Evolutionary conservation across 2,888 invertebrate species (phyloP), one percentile per base, ranked within the genome.

Genomic region (Papilio elwesi): DNA sequence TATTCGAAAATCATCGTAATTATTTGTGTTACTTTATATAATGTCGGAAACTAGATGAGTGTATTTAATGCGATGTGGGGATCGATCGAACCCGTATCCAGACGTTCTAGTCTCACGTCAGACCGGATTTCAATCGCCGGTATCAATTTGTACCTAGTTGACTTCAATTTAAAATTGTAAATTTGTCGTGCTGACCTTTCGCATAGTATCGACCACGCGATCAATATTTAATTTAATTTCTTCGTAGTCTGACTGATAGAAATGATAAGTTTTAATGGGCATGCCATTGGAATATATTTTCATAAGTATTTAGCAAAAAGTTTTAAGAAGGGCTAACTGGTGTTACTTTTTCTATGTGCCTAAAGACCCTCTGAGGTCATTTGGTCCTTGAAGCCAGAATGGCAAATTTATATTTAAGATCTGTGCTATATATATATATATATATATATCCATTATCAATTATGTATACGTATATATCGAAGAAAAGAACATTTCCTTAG

Each of bases 101-200:
- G 38, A 57, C 26, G 12, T 9, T 38, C 57, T 36, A 59, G n/a
- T 38, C n/a, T 13, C n/a, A 38, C 8, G 59, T 57, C 13, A 26
- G 9, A 59, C 59, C 38, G 38, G 59, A 38, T 59, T 59, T 38
- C 59, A n/a, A 57, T 57, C 57, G 36, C 38, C 38, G 59, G 59
- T 59, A 8, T 13, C 38, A 38, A 59, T 59, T 57, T n/a, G n/a
- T 51, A n/a, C 4, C 43, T 12, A n/a, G 9, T 59, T 12, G 38
- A 38, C 36, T 38, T 59, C n/a, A 59, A 59, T 59, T 59, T 38
- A 38, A 59, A 26, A 36, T 13, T 36, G 10, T 26, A 55, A n/a
- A 51, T 51, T 51, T 43, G 26, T 2, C 49, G 49, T 6, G 13
- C 6, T 57, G 12, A n/a, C 38, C 9, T 3, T 59, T n/a, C 59